These are phyloP conservation scores for Drosophila borealis DNA, from an alignment of 2,888 invertebrate species.

Conservation along the genomic window DNA sequence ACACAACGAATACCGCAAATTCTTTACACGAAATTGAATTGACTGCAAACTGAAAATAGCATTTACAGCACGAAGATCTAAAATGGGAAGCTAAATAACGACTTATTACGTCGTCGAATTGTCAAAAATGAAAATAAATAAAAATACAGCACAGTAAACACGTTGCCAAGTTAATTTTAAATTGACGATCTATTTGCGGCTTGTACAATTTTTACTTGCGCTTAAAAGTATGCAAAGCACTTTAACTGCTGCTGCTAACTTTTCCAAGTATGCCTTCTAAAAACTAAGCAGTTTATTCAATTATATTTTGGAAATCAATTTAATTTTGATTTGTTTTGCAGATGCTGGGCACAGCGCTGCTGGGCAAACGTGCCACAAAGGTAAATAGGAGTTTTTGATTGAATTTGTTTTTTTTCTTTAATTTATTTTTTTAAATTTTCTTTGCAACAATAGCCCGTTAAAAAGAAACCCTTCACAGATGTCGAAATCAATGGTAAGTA, in stretches of 20 bases:
- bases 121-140: slow-evolving; percentile 60
- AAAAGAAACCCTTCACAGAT: slow-evolving; percentile 85
- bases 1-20: slow-evolving; percentile 52
- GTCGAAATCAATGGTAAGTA: slow-evolving; percentile 84
- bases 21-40: slow-evolving; percentile 48
- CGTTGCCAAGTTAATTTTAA: background rate
- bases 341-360: slow-evolving; percentile 85
- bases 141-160: slow-evolving; percentile 19
- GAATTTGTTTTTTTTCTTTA: background rate
- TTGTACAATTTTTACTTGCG: background rate
- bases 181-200: background rate
- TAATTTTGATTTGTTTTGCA: slow-evolving; percentile 49
- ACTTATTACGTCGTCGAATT: slow-evolving; percentile 71
- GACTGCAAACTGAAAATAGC: slow-evolving; percentile 39
- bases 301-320: slow-evolving; percentile 15
- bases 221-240: slow-evolving; percentile 60
- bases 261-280: slow-evolving; percentile 10
- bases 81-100: slow-evolving; percentile 42
- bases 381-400: slow-evolving; percentile 59
- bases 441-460: slow-evolving; percentile 78
- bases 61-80: slow-evolving; percentile 47
- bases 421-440: slow-evolving; percentile 15
- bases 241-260: slow-evolving; percentile 21
- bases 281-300: background rate
- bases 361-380: slow-evolving; percentile 84